These are phyloP conservation scores for Aphidius ervi DNA, from an alignment of 1,140 invertebrate species.

Conservation along the genomic window DNA sequence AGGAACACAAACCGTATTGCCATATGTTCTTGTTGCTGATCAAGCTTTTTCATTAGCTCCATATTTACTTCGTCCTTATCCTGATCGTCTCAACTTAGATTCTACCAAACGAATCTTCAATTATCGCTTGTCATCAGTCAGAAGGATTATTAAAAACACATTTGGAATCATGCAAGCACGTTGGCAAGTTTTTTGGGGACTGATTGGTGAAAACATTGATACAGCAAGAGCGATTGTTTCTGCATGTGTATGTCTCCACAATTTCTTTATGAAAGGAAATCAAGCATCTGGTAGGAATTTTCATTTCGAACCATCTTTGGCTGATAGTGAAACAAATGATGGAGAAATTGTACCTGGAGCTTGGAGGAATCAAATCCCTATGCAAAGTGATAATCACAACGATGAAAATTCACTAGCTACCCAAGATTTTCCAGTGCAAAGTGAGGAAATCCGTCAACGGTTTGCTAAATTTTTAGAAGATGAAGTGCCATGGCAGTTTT, in stretches of 20 bases:
- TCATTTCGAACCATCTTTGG: too few species aligned
- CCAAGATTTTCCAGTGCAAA: too few species aligned
- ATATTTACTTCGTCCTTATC: slow-evolving; percentile 40
- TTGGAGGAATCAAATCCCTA: too few species aligned
- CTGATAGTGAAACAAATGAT: too few species aligned
- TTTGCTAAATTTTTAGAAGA: too few species aligned
- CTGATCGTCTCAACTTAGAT: slow-evolving; percentile 18
- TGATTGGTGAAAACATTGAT: slow-evolving; percentile 27
- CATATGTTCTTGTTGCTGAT: slow-evolving; percentile 45
- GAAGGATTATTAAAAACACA: slow-evolving; percentile 22
- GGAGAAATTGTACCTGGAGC: too few species aligned
- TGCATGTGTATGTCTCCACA: slow-evolving; percentile 28
- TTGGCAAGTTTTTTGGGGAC: slow-evolving; percentile 42
- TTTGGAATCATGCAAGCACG: slow-evolving; percentile 24
- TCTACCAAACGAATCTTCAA: slow-evolving; percentile 42
- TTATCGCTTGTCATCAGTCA: slow-evolving; percentile 36
- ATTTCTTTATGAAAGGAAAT: slow-evolving; percentile 12
- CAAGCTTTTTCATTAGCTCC: slow-evolving; percentile 45
- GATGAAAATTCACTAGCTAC: too few species aligned
- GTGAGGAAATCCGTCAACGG: too few species aligned
- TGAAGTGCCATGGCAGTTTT: too few species aligned
- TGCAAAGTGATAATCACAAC: too few species aligned
- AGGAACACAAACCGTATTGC: neutral
- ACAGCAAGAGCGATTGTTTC: slow-evolving; percentile 26
- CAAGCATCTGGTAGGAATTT: too few species aligned